Conservation (phyloP, 2,797 vertebrate species). For the Tenualosa thibaudeaui region DNA sequence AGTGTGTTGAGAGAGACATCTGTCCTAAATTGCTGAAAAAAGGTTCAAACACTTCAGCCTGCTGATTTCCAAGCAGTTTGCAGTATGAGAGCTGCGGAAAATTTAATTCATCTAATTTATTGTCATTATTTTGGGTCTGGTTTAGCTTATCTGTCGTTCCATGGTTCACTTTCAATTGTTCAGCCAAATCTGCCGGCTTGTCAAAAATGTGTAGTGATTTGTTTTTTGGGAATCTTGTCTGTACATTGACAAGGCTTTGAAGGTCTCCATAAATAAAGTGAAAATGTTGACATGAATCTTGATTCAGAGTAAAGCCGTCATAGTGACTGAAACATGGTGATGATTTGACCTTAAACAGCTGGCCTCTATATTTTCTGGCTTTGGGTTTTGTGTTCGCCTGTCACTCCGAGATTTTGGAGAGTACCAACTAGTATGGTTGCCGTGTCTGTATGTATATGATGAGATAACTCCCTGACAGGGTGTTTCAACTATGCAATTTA, state of each 20-base stretch:
- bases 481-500: constrained; percentile 1
- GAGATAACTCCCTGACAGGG: not conserved
- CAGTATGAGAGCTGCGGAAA: not conserved
- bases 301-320: not conserved
- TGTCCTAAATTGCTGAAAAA: constrained; percentile 38
- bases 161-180: constrained; percentile 8
- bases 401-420: not conserved
- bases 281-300: not conserved
- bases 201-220: constrained; percentile 13
- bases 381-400: not conserved
- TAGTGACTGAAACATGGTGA: not conserved
- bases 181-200: constrained; percentile 8
- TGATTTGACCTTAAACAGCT: not conserved
- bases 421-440: not conserved
- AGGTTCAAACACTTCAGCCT: constrained; percentile 22
- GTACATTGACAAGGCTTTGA: not conserved
- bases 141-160: not conserved
- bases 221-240: constrained; percentile 17
- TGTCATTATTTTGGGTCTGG: constrained; percentile 21
- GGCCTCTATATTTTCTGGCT: not conserved
- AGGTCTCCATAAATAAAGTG: not conserved
- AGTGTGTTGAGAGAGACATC: constrained; percentile 43
- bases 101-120: constrained; percentile 17
- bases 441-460: not conserved
- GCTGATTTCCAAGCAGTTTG: constrained; percentile 1